Evolutionary conservation across 2,888 invertebrate species (phyloP).

Genomic region (Aspidiotus rigidus): DNA sequence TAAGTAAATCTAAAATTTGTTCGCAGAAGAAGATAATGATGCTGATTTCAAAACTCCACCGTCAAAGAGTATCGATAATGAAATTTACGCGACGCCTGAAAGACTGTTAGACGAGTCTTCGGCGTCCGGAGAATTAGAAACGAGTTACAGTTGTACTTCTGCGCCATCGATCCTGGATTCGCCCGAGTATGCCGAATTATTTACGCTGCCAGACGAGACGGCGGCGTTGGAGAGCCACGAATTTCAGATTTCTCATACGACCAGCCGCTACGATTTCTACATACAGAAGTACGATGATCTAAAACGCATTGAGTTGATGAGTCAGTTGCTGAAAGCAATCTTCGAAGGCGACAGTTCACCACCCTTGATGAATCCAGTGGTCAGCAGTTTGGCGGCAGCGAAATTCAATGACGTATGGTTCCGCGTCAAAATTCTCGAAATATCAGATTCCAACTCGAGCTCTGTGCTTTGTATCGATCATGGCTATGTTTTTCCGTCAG

Average conservation of each 20-base stretch:
- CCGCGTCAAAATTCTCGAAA: neutral
- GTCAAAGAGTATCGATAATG: neutral
- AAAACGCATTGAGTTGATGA: neutral
- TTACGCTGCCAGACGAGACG: no score
- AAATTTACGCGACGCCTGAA: neutral
- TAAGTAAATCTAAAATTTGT: no score
- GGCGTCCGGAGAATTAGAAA: neutral
- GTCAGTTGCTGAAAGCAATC: neutral
- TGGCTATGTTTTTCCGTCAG: neutral
- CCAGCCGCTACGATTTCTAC: neutral
- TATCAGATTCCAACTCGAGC: neutral
- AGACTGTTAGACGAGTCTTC: neutral
- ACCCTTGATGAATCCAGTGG: neutral
- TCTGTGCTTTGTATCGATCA: slow-evolving; percentile 8
- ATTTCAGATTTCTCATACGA: neutral
- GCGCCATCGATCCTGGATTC: no score
- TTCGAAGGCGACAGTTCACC: neutral
- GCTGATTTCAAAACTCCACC: neutral
- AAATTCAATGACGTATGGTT: neutral
- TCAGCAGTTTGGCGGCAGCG: neutral
- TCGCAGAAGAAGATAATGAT: neutral
- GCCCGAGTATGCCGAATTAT: no score
- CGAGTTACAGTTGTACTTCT: no score
- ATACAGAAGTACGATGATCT: neutral
- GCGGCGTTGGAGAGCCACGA: neutral